These are phyloP conservation scores for Botia kubotai DNA, from an alignment of 2,797 vertebrate genomes.

Conservation along the genomic window DNA sequence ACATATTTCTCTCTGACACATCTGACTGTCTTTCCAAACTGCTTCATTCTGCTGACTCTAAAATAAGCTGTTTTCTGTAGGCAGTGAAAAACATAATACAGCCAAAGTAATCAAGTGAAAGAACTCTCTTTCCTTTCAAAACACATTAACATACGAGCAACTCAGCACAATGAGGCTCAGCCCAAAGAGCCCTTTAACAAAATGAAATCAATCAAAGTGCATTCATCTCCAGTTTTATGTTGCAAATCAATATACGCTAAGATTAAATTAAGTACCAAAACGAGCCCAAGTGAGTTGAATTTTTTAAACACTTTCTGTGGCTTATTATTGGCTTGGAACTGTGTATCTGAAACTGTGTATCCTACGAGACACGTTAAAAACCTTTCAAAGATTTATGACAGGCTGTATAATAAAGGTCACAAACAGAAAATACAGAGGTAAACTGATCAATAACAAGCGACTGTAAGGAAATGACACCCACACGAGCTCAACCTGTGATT, in stretches of 20 bases:
- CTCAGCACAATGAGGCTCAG: neutral
- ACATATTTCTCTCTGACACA: neutral
- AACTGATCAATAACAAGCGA: slow-evolving; percentile 14
- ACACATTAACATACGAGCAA: neutral
- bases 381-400: slow-evolving; percentile 19
- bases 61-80: slow-evolving; percentile 19
- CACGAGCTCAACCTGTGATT: neutral
- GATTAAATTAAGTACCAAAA: slow-evolving; percentile 10
- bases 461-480: neutral
- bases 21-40: slow-evolving; percentile 22
- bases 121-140: slow-evolving; percentile 1
- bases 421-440: neutral
- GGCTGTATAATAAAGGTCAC: neutral
- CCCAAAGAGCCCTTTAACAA: neutral
- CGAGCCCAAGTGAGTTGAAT: neutral
- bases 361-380: neutral
- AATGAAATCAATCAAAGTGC: neutral
- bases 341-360: neutral
- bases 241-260: neutral
- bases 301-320: neutral
- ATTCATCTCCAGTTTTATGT: slow-evolving; percentile 1
- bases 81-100: slow-evolving; percentile 1
- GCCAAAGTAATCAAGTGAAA: slow-evolving; percentile 17
- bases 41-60: slow-evolving; percentile 20
- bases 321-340: slow-evolving; percentile 1